These are phyloP conservation scores for Trissolcus japonicus DNA, from an alignment of 2,888 invertebrate genomes.

Conservation along the genomic window DNA sequence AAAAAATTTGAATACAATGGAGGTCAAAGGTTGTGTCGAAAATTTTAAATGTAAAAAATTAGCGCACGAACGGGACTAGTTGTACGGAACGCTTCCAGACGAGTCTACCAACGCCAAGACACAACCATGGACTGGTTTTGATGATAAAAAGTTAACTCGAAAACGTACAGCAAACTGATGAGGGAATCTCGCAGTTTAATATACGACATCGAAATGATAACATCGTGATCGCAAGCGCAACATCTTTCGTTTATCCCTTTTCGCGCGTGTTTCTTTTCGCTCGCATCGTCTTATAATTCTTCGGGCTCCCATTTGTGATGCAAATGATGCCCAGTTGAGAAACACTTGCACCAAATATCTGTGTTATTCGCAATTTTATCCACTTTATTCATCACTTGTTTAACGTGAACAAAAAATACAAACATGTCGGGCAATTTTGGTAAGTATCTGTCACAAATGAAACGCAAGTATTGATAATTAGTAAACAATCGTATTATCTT, in stretches of 20 bases:
- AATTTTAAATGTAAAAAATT: conserved; percentile 20
- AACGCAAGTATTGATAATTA: too few species aligned
- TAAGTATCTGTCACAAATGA: too few species aligned
- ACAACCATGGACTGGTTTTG: conserved; percentile 37
- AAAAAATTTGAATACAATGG: conserved; percentile 29
- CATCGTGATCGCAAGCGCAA: conserved; percentile 39
- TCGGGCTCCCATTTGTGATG: neutral
- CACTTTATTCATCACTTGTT: too few species aligned
- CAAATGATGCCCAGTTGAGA: too few species aligned
- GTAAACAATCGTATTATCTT: too few species aligned
- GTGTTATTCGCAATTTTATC: too few species aligned
- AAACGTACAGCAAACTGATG: conserved; percentile 42
- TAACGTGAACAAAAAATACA: too few species aligned
- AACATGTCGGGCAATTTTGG: too few species aligned
- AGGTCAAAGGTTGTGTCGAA: conserved; percentile 22
- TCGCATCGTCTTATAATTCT: neutral
- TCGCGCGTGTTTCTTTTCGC: neutral
- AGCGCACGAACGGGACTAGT: conserved; percentile 5
- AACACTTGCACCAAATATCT: too few species aligned
- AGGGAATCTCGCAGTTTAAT: conserved; percentile 37
- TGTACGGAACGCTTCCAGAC: neutral
- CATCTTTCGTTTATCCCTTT: conserved; percentile 6
- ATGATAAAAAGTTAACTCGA: conserved; percentile 45
- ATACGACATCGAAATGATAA: conserved; percentile 52
- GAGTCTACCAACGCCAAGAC: conserved; percentile 26